Conservation (phyloP, 2,888 invertebrate species). For the Ornithoptera alexandrae region DNA sequence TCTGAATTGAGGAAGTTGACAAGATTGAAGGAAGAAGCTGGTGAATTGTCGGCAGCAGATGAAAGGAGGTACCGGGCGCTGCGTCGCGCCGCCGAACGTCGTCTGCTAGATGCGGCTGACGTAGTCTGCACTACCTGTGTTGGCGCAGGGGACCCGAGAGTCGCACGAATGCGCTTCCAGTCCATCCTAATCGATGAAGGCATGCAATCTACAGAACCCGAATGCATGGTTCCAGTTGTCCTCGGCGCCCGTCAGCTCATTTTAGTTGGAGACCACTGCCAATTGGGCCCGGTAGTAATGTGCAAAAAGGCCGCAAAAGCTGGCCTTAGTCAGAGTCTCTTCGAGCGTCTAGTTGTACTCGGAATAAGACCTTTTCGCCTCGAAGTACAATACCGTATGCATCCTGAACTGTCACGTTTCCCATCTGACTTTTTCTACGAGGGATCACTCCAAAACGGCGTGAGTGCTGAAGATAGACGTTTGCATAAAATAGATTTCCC, state of each 20-base stretch:
- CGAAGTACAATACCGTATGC: conserved; percentile 99
- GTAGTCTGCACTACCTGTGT: conserved; percentile 99
- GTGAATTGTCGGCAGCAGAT: conserved; percentile 96
- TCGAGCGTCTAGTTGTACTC: conserved; percentile 97
- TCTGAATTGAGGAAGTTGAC: conserved; percentile 95
- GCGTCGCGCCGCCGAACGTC: conserved; percentile 94
- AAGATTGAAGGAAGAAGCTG: conserved; percentile 98
- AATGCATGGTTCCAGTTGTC: conserved; percentile 99
- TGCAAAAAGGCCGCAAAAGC: conserved; percentile 99
- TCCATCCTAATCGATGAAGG: conserved; percentile 98
- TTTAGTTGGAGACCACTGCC: conserved; percentile 99
- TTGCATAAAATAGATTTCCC: conserved; percentile 96
- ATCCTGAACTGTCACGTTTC: conserved; percentile 97
- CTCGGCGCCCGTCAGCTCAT: conserved; percentile 98
- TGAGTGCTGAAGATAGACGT: conserved; percentile 96
- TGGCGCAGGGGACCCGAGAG: conserved; percentile 96
- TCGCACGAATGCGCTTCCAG: conserved; percentile 96
- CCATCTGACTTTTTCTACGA: conserved; percentile 99
- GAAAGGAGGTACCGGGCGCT: conserved; percentile 95
- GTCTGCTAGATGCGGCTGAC: conserved; percentile 96
- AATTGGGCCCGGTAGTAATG: conserved; percentile 99
- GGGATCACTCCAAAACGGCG: conserved; percentile 98
- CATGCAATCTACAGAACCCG: conserved; percentile 98
- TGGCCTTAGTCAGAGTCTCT: conserved; percentile 97
- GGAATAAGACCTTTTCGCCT: conserved; percentile 98